Conservation (phyloP, 2,888 invertebrate species). For the Nasonia oneida region DNA sequence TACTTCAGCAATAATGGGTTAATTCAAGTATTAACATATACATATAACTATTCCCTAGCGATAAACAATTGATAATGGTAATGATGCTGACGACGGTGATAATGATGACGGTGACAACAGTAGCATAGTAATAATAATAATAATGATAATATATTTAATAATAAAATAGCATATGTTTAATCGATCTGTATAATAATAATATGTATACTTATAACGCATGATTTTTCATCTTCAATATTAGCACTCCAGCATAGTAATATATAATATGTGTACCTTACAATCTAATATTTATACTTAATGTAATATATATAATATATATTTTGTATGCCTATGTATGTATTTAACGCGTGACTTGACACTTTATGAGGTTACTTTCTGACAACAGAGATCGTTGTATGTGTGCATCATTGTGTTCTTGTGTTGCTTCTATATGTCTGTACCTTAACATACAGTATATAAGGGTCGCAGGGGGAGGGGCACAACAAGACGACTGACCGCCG, state of each 20-base stretch:
- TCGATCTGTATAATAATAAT: conserved; percentile 12
- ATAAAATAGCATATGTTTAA: conserved; percentile 53
- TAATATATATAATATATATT: conserved; percentile 14
- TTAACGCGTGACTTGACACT: conserved; percentile 55
- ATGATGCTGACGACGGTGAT: conserved; percentile 37
- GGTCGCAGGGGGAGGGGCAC: neutral
- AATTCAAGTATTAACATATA: conserved; percentile 45
- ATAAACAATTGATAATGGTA: conserved; percentile 45
- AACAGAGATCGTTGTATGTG: conserved; percentile 54
- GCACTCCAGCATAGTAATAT: conserved; percentile 43
- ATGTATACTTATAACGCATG: neutral
- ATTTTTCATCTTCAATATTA: conserved; percentile 37
- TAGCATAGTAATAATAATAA: conserved; percentile 51
- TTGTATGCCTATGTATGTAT: conserved; percentile 34
- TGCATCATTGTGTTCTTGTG: neutral
- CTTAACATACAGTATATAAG: neutral
- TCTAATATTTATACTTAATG: conserved; percentile 22
- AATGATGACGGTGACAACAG: conserved; percentile 48
- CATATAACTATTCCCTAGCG: conserved; percentile 54
- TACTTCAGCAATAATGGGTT: conserved; percentile 43
- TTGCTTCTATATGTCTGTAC: neutral
- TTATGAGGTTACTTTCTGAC: conserved; percentile 55
- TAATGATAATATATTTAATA: conserved; percentile 46
- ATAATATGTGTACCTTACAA: conserved; percentile 37
- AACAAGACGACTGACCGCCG: conserved; percentile 51